Base-by-base conservation (phyloP, 2,797 vertebrate species). In the Dermochelys coriacea region DNA sequence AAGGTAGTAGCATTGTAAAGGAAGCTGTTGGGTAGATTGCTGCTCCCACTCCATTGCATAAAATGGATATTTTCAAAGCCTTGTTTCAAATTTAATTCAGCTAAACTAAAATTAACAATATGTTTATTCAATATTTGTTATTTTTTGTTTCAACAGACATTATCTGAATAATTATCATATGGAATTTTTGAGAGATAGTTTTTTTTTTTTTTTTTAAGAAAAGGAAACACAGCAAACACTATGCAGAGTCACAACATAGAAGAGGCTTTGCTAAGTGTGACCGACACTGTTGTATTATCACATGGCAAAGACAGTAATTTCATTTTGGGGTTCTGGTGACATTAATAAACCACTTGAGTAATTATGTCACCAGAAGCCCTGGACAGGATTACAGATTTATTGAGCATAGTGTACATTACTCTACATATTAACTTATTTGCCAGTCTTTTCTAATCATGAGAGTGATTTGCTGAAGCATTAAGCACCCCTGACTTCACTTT, bases 381-480 rank as follows among this genome's bases (percentile, higher is more conserved):
- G 41, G 12, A 37, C 18, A 54, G 47, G 45, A 45, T 91, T 85
- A 68, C 29, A 54, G 3, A 8, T 41, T 82, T 84, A 25, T 0
- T 71, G 50, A 86, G 45, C 45, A 50, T 12, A 84, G 27, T 49
- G 5, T 2, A 4, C n/a, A 29, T 64, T 89, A 59, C 12, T 31
- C 54, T 6, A 1, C 31, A 21, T 49, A 37, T 88, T 87, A 91
- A 68, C 8, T 14, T 34, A 7, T 82, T 85, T 80, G 75, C 55
- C 82, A 79, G 71, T 81, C 55, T 93, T 89, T 86, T 8, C 45
- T 91, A 51, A 80, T 21, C 4, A 4, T 52, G 41, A 5, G 80
- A 80, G 1, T 29, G 90, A 64, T 29, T 80, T 88, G 55, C 71
- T 91, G 82, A 90, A 95, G 27, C 57, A 52, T 41, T 68, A 51